Percentiles rank a stretch among this genome's conserved stretches.
phyloP scores from a whole-genome alignment of 1,140 invertebrate species.

The Acarapis woodi region DNA sequence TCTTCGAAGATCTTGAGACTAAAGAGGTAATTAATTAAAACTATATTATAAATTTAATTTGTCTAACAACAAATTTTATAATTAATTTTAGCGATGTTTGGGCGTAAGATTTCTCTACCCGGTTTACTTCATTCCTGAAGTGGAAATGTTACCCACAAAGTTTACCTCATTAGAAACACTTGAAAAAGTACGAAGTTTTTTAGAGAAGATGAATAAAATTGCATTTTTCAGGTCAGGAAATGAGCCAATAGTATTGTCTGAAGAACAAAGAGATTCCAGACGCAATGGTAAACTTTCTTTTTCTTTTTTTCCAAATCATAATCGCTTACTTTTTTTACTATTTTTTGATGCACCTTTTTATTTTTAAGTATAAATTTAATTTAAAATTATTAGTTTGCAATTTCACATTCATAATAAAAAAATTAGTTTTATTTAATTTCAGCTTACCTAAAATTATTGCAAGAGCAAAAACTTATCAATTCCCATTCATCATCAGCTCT shows the following conservation, averaged over 20 bases:
- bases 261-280: slow-evolving; percentile 20
- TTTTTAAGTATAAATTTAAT: neutral
- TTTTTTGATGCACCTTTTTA: neutral
- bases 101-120: slow-evolving; percentile 21
- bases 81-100: slow-evolving; percentile 16
- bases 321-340: neutral
- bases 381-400: neutral
- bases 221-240: slow-evolving; percentile 21
- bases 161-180: slow-evolving; percentile 17
- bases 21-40: slow-evolving; percentile 16
- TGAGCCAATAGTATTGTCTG: slow-evolving; percentile 20
- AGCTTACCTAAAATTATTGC: slow-evolving; percentile 10
- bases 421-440: neutral
- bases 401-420: neutral
- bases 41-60: neutral
- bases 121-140: slow-evolving; percentile 22
- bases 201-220: slow-evolving; percentile 23
- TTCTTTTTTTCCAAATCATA: neutral
- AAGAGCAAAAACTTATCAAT: slow-evolving; percentile 9
- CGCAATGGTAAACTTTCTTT: slow-evolving; percentile 15
- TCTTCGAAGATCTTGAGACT: slow-evolving; percentile 15
- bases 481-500: too few species aligned
- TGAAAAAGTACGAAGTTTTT: slow-evolving; percentile 18
- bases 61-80: neutral
- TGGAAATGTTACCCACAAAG: slow-evolving; percentile 18